Conservation (phyloP, 2,113 vertebrate genomes). For the Periophthalmodon schlosseri region DNA sequence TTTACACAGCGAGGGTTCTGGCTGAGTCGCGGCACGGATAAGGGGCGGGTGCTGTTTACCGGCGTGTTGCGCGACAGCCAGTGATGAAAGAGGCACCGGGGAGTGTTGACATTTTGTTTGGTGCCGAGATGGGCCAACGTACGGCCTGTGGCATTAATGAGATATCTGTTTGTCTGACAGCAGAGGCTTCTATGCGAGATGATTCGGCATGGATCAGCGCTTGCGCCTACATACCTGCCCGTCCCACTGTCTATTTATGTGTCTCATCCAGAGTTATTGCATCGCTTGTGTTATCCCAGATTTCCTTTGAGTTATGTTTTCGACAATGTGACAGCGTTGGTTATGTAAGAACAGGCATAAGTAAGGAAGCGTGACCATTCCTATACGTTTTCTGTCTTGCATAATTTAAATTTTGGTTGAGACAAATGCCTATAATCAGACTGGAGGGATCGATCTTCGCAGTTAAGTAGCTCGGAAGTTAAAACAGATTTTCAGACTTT, state of each 20-base stretch:
- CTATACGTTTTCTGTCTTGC: neutral
- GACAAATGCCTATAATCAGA: neutral
- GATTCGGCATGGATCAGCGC: slow-evolving; percentile 4
- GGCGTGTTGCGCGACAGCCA: slow-evolving; percentile 37
- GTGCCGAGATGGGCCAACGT: slow-evolving; percentile 27
- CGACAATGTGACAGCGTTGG: no score
- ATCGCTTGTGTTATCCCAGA: neutral
- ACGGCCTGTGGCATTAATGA: slow-evolving; percentile 46
- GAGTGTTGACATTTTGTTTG: slow-evolving; percentile 62
- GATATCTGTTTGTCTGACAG: slow-evolving; percentile 41
- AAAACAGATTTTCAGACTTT: no score
- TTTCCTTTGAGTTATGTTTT: neutral
- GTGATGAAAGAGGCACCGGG: slow-evolving; percentile 57
- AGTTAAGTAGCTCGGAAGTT: no score
- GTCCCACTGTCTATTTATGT: slow-evolving; percentile 13
- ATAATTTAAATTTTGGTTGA: neutral
- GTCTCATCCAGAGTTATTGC: slow-evolving; percentile 1
- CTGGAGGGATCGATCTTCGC: neutral
- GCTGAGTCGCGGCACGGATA: slow-evolving; percentile 26
- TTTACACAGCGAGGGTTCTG: slow-evolving; percentile 46
- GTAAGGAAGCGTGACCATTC: neutral
- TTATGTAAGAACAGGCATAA: neutral
- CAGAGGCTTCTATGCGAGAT: slow-evolving; percentile 7
- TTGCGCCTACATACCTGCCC: slow-evolving; percentile 7
- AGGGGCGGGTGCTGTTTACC: slow-evolving; percentile 51